Evolutionary conservation across 2,888 invertebrate species (phyloP).

Genomic region (Schizaphis graminum): DNA sequence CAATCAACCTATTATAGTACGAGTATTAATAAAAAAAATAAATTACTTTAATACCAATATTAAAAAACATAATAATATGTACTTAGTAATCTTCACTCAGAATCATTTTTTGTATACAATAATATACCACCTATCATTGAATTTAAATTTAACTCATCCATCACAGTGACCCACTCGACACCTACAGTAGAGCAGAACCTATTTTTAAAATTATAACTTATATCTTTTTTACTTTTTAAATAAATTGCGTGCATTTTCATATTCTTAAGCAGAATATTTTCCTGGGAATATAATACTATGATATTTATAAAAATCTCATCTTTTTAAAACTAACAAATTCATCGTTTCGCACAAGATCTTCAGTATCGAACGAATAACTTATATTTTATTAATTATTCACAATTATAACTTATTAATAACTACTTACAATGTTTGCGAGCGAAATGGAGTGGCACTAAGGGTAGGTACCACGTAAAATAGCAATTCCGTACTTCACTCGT

Average conservation of each 20-base stretch:
- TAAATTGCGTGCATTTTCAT: neutral
- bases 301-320: neutral
- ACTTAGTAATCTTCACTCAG: too few relatives aligned
- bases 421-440: neutral
- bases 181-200: too few relatives aligned
- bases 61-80: too few relatives aligned
- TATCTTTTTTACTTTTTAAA: neutral
- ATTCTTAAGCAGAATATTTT: neutral
- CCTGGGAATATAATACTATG: neutral
- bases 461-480: neutral
- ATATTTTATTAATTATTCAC: neutral
- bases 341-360: neutral
- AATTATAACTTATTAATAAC: neutral
- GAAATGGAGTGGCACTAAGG: neutral
- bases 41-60: too few relatives aligned
- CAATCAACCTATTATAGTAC: too few relatives aligned
- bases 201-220: neutral
- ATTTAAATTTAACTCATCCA: too few relatives aligned
- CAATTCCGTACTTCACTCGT: neutral
- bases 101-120: too few relatives aligned
- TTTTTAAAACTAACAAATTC: neutral
- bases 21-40: too few relatives aligned
- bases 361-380: neutral
- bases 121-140: too few relatives aligned
- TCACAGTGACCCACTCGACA: too few relatives aligned